phyloP scores from a whole-genome alignment of 1,140 invertebrate genomes.

The Drosophila sturtevanti region DNA sequence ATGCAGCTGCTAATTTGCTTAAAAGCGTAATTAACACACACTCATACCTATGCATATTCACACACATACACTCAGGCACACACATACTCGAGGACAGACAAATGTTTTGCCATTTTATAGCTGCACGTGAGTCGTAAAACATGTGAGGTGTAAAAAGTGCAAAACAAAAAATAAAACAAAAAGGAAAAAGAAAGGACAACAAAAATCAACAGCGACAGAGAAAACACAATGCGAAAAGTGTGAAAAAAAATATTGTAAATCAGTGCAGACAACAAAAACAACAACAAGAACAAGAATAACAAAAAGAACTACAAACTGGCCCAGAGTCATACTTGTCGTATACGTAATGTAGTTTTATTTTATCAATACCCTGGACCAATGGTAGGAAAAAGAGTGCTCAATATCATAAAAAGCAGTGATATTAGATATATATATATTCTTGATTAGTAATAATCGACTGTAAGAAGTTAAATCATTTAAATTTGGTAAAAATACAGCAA shows the following conservation, averaged over 20 bases:
- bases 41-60: constrained; percentile 14
- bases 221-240: not conserved
- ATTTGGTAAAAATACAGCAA: too few relatives aligned
- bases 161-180: constrained; percentile 22
- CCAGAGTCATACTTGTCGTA: constrained; percentile 37
- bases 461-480: too few relatives aligned
- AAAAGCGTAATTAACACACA: constrained; percentile 75
- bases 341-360: constrained; percentile 57
- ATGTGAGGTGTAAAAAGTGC: constrained; percentile 60
- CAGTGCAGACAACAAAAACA: constrained; percentile 44
- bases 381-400: not conserved
- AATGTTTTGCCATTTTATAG: constrained; percentile 49
- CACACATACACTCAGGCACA: not conserved
- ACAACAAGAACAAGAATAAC: constrained; percentile 31
- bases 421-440: too few relatives aligned
- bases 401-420: too few relatives aligned
- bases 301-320: constrained; percentile 10
- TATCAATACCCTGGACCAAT: not conserved
- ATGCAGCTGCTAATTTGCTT: constrained; percentile 77
- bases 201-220: not conserved
- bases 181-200: constrained; percentile 1
- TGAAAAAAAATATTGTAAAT: constrained; percentile 61
- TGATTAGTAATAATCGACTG: too few relatives aligned
- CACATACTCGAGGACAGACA: constrained; percentile 13
- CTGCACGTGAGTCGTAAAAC: constrained; percentile 68